Evolutionary conservation across 2,113 vertebrate genomes (phyloP).

Genomic region (Mustelus asterias): DNA sequence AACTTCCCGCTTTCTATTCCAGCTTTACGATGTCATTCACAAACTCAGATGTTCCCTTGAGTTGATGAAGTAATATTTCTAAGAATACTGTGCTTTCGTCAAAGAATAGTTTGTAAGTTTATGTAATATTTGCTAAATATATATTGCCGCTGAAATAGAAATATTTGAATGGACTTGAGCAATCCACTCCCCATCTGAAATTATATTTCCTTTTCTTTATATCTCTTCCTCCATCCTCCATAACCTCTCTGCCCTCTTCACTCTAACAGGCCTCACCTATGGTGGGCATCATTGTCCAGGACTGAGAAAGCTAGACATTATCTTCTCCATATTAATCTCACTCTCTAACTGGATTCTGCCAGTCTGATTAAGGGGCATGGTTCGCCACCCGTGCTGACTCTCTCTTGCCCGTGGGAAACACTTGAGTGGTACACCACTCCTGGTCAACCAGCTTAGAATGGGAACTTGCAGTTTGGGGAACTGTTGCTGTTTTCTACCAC

Average conservation of each 20-base stretch:
- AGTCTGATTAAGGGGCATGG: background rate
- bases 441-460: background rate
- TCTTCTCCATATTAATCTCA: background rate
- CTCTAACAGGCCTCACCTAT: background rate
- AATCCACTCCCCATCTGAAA: background rate
- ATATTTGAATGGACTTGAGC: too few relatives aligned
- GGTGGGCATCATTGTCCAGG: background rate
- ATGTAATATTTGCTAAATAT: constrained; percentile 21
- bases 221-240: background rate
- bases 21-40: background rate
- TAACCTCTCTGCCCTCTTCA: too few relatives aligned
- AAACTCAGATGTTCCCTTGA: background rate
- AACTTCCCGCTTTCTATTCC: background rate
- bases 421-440: background rate
- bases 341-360: background rate
- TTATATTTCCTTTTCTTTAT: background rate
- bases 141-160: background rate
- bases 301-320: background rate
- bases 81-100: background rate
- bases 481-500: background rate
- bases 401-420: background rate
- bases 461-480: background rate
- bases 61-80: background rate
- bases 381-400: background rate
- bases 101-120: background rate